Percentiles rank a stretch among this genome's conserved stretches.
Conservation (phyloP, 2,113 vertebrate species). For the Ammodytes marinus region DNA sequence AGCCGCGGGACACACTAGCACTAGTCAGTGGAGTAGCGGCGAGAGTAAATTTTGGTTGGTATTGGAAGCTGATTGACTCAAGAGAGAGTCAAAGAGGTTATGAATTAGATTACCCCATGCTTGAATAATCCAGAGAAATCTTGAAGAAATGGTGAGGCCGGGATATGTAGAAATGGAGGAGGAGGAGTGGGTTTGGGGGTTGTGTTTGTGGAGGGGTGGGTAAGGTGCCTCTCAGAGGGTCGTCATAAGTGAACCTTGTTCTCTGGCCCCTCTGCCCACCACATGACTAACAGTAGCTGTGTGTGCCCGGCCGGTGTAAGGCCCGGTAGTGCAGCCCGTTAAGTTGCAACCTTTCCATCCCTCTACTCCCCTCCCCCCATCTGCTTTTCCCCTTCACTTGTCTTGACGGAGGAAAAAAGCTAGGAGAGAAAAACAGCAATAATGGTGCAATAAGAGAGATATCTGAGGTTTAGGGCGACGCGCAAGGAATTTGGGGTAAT, state of each 20-base stretch:
- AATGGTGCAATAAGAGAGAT: constrained; percentile 60
- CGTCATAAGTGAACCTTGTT: constrained; percentile 78
- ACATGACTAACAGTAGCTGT: constrained; percentile 66
- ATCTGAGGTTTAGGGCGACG: constrained; percentile 68
- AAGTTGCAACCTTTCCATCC: constrained; percentile 51
- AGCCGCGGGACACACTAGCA: constrained; percentile 77
- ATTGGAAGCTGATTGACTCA: constrained; percentile 22
- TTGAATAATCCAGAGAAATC: constrained; percentile 58
- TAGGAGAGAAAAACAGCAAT: constrained; percentile 53
- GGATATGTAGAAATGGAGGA: constrained; percentile 1
- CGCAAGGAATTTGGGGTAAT: constrained; percentile 70
- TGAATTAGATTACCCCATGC: constrained; percentile 59
- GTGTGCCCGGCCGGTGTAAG: constrained; percentile 59
- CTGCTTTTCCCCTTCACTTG: constrained; percentile 31
- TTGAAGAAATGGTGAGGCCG: constrained; percentile 13
- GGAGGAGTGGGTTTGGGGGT: too few species aligned
- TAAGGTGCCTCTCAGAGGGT: constrained; percentile 38
- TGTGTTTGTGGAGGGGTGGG: constrained; percentile 7
- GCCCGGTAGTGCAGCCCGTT: constrained; percentile 35
- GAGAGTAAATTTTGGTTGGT: constrained; percentile 25
- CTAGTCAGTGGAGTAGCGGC: constrained; percentile 64
- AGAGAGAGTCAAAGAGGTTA: constrained; percentile 34
- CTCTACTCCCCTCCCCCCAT: constrained; percentile 25
- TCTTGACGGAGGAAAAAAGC: constrained; percentile 4
- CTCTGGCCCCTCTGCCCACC: constrained; percentile 55